Evolutionary conservation across 1,140 invertebrate genomes (phyloP), one percentile per base, ranked within the genome.

Genomic region (Penaeus vannamei): DNA sequence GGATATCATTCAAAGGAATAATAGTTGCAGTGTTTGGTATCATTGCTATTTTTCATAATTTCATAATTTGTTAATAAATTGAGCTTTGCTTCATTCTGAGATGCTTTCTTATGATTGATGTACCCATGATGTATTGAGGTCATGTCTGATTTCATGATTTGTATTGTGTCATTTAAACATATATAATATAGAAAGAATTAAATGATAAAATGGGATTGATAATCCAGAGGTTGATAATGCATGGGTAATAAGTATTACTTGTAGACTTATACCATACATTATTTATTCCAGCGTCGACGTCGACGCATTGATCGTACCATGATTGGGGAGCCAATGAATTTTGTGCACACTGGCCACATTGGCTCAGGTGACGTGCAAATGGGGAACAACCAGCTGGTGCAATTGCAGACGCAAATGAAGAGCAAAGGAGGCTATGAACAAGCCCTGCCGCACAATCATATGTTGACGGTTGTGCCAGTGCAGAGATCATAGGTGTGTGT

Each of bases 251-350:
- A n/a, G 36, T 7, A 1, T 42, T 42, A 42, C 36, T 42, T 42
- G 8, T 42, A 42, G 36, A 42, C 36, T 23, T 14, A 61, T 61
- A 22, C 8, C 22, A 20, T 23, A 59, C 46, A 0, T 59, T n/a
- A 46, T 81, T 60, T 66, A 23, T 81, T 79, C 20, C 83, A 89
- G 86, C 90, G 90, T 61, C 85, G 91, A 53, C 88, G 89, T 20
- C 94, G 96, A 91, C 95, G 96, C 93, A 97, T 98, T 94, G 97
- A 98, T 93, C 94, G 97, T 60, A 97, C 97, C 66, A 98, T 98
- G 97, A 98, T 98, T 92, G 96, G 97, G 82, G 95, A 95, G 85
- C 97, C 97, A 12, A 98, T 97, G 87, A 97, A 98, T 93, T 98
- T 98, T 93, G 95, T 96, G 90, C 97, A 98, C 92, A 98, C 97